Evolutionary conservation across 2,113 vertebrate species (phyloP), one percentile per base, ranked within the genome.

Genomic region (Atrichornis clamosus): DNA sequence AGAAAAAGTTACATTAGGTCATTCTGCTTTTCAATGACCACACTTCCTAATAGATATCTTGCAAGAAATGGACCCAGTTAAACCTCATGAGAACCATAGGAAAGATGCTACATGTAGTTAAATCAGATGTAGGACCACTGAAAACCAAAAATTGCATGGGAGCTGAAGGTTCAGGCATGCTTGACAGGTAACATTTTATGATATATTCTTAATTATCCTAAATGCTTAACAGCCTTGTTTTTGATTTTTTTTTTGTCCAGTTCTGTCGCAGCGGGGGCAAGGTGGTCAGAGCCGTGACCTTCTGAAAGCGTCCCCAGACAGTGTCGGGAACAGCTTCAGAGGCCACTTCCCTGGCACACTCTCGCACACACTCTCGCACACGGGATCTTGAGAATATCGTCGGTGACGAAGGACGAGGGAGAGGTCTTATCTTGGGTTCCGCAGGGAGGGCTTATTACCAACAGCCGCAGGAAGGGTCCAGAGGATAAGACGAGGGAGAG

Each of bases 101-200:
- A 83, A 49, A 33, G 41, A 69, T 2, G 6, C 26, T 62, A 39
- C 9, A 11, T 28, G 5, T 24, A 10, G 20, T 52, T 28, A 77
- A 72, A 68, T 6, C 18, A 84, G 80, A 63, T 2, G 1, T 1
- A 63, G 37, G 21, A 37, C 10, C 35, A n/a, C 9, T 27, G 56
- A 62, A 76, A 67, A 22, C 4, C 2, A 33, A 65, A 70, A 26
- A 33, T 9, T 28, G 0, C 0, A 1, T 23, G 4, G 6, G 4
- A 84, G 10, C 7, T 55, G 26, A 20, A 50, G 13, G 11, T 50
- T 81, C 33, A 69, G 13, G 5, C 26, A 24, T 41, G 4, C 4
- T 33, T 68, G 18, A 70, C 6, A 1, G 0, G 11, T 20, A 89
- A 37, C 2, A 8, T 4, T 52, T 41, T 21, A 17, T 30, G 33